phyloP scores from a whole-genome alignment of 2,797 vertebrate species.

The Chlorospingus flavigularis region DNA sequence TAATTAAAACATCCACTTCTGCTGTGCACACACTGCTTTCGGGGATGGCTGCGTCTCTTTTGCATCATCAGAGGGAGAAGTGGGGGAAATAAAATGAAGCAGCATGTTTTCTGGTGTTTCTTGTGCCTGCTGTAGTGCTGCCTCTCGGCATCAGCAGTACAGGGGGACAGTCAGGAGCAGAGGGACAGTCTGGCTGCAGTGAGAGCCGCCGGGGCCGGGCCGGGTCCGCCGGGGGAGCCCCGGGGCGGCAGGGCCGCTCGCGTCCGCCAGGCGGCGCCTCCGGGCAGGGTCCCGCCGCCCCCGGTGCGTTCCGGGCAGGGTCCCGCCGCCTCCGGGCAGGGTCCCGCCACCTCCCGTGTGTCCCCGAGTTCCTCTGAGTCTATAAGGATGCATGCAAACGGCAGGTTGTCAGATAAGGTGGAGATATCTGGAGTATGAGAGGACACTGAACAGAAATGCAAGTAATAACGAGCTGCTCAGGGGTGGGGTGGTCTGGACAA shows the following conservation, averaged over 20 bases:
- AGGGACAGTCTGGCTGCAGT: neutral
- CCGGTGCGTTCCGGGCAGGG: too few species aligned
- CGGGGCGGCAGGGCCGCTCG: too few species aligned
- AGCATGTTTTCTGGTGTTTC: neutral
- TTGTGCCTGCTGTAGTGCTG: neutral
- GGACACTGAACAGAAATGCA: neutral
- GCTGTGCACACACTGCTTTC: neutral
- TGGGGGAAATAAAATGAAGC: fast-evolving
- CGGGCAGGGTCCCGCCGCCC: too few species aligned
- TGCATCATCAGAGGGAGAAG: neutral
- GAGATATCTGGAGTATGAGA: neutral
- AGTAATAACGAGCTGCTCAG: neutral
- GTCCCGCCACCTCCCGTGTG: neutral
- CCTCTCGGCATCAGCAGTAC: fast-evolving
- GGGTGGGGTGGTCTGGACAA: neutral
- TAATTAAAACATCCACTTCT: neutral
- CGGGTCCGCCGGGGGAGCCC: neutral
- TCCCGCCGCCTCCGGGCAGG: neutral
- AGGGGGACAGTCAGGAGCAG: too few species aligned
- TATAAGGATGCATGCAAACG: neutral
- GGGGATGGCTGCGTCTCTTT: neutral
- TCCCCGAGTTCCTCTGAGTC: neutral
- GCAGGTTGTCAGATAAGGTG: neutral
- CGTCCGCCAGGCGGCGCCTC: neutral
- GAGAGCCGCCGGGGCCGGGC: neutral